phyloP scores from a whole-genome alignment of 2,797 vertebrate genomes.

The Decapterus maruadsi region DNA sequence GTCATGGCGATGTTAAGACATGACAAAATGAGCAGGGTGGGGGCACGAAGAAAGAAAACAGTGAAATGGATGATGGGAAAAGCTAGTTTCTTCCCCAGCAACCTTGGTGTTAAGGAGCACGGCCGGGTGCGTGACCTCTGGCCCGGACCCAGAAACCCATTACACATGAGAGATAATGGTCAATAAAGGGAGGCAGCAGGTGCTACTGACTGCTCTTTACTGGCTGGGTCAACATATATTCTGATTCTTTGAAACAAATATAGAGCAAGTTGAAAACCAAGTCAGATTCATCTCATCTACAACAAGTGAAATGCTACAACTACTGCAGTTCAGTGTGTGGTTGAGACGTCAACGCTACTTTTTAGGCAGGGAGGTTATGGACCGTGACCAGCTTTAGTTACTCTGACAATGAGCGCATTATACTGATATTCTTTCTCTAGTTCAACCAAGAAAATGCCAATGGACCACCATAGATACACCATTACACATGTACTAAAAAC shows the following conservation, averaged over 20 bases:
- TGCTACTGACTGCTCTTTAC: constrained; percentile 8
- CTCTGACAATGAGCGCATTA: background rate
- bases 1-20: constrained; percentile 83
- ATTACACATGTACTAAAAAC: background rate
- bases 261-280: background rate
- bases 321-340: background rate
- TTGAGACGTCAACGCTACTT: background rate
- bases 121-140: constrained; percentile 40
- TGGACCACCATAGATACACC: background rate
- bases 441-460: background rate
- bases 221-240: background rate
- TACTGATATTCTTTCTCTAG: background rate
- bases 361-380: background rate
- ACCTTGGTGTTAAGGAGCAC: constrained; percentile 14
- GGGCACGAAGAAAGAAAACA: constrained; percentile 75
- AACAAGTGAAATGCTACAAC: background rate
- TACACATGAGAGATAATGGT: constrained; percentile 7
- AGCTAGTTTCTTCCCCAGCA: constrained; percentile 64
- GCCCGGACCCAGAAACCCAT: constrained; percentile 10
- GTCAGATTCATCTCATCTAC: background rate
- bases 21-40: constrained; percentile 73
- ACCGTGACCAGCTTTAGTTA: background rate
- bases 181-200: constrained; percentile 14
- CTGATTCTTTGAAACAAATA: background rate
- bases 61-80: constrained; percentile 89